These are phyloP conservation scores for Carcina quercana DNA, from an alignment of 2,888 invertebrate genomes.

Conservation along the genomic window DNA sequence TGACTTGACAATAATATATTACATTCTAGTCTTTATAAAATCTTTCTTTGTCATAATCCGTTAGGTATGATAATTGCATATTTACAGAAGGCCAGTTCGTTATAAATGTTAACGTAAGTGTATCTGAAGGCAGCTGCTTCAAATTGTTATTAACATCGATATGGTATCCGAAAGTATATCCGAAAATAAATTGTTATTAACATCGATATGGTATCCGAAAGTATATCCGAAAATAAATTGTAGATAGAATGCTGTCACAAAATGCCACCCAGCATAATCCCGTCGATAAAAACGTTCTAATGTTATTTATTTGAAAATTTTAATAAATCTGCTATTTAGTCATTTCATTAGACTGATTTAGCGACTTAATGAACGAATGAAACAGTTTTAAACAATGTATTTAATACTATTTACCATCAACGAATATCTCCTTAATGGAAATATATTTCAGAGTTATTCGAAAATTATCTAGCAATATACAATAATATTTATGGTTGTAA, in stretches of 20 bases:
- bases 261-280: constrained; percentile 20
- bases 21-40: constrained; percentile 61
- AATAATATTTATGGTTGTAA: neutral
- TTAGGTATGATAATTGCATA: constrained; percentile 4
- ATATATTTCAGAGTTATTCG: too few species aligned
- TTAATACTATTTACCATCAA: neutral
- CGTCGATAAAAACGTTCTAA: constrained; percentile 6
- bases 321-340: constrained; percentile 42
- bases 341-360: constrained; percentile 63
- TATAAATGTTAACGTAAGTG: neutral
- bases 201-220: too few species aligned
- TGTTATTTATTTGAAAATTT: constrained; percentile 23
- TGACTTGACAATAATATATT: constrained; percentile 60
- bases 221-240: neutral
- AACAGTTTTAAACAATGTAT: constrained; percentile 41
- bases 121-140: neutral
- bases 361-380: constrained; percentile 37
- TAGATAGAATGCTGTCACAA: constrained; percentile 21
- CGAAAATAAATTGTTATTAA: neutral
- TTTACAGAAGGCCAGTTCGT: constrained; percentile 8
- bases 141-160: too few species aligned
- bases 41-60: constrained; percentile 43
- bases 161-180: neutral
- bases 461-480: neutral
- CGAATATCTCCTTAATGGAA: too few species aligned